These are phyloP conservation scores for Oryzias javanicus DNA, from an alignment of 2,113 vertebrate species.

Conservation along the genomic window DNA sequence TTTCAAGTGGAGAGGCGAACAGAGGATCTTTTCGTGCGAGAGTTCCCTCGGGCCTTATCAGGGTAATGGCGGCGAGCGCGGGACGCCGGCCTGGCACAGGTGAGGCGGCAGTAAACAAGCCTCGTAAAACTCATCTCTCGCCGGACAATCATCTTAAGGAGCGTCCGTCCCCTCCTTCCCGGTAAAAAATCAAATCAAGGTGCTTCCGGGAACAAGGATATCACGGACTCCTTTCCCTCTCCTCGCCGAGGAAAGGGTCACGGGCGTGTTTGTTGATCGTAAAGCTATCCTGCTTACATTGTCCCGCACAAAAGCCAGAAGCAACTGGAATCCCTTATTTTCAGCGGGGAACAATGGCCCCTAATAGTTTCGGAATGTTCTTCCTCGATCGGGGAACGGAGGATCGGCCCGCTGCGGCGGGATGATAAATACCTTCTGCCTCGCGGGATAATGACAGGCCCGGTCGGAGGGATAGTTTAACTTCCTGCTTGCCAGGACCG, in stretches of 20 bases:
- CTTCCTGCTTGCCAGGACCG: constrained; percentile 37
- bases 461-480: constrained; percentile 55
- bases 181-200: constrained; percentile 85
- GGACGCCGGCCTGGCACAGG: constrained; percentile 72
- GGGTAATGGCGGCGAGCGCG: constrained; percentile 57
- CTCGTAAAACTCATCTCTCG: constrained; percentile 57
- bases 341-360: constrained; percentile 53
- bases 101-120: constrained; percentile 75
- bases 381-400: constrained; percentile 50
- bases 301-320: constrained; percentile 54
- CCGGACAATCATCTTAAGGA: constrained; percentile 76
- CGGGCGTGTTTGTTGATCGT: constrained; percentile 56
- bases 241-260: constrained; percentile 54
- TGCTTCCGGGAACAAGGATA: constrained; percentile 85
- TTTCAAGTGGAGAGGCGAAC: constrained; percentile 10
- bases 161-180: constrained; percentile 64
- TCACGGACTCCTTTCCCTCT: constrained; percentile 2
- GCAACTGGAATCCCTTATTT: constrained; percentile 51
- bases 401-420: constrained; percentile 54
- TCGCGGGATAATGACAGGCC: constrained; percentile 65
- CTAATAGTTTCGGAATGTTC: constrained; percentile 54
- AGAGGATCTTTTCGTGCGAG: not conserved
- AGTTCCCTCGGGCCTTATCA: constrained; percentile 61
- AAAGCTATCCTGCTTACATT: constrained; percentile 61
- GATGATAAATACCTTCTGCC: constrained; percentile 63